Evolutionary conservation across 2,888 invertebrate species (phyloP).

Genomic region (Atherix ibis): DNA sequence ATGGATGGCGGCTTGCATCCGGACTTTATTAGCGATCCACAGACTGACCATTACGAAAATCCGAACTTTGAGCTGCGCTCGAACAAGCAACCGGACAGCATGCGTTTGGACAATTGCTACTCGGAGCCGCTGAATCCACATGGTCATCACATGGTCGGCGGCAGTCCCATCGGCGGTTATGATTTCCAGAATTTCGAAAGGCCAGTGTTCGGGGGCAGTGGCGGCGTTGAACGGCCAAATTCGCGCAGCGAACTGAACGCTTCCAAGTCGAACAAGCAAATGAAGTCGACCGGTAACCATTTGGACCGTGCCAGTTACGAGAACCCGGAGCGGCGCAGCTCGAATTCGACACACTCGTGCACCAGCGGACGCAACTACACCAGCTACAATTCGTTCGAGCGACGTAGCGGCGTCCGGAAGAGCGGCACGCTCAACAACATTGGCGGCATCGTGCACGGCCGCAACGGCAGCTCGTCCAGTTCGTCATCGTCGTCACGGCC

Average conservation of each 20-base stretch:
- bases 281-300: neutral
- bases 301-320: constrained; percentile 22
- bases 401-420: constrained; percentile 24
- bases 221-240: constrained; percentile 3
- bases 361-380: constrained; percentile 9
- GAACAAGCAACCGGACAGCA: constrained; percentile 10
- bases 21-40: constrained; percentile 15
- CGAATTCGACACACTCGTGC: constrained; percentile 29
- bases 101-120: constrained; percentile 26
- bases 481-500: constrained; percentile 14
- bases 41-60: constrained; percentile 33
- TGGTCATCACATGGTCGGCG: constrained; percentile 2
- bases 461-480: constrained; percentile 10
- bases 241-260: constrained; percentile 10
- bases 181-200: constrained; percentile 46
- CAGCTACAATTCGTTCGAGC: constrained; percentile 27
- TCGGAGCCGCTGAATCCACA: constrained; percentile 25
- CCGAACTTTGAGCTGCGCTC: constrained; percentile 30
- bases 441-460: constrained; percentile 14
- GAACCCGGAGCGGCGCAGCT: constrained; percentile 26
- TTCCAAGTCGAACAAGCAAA: constrained; percentile 6
- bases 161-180: constrained; percentile 25
- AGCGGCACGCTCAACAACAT: constrained; percentile 30
- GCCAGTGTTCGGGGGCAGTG: constrained; percentile 34
- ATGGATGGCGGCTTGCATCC: constrained; percentile 12